Conservation (phyloP, 2,888 invertebrate species). For the Fragum fragum region DNA sequence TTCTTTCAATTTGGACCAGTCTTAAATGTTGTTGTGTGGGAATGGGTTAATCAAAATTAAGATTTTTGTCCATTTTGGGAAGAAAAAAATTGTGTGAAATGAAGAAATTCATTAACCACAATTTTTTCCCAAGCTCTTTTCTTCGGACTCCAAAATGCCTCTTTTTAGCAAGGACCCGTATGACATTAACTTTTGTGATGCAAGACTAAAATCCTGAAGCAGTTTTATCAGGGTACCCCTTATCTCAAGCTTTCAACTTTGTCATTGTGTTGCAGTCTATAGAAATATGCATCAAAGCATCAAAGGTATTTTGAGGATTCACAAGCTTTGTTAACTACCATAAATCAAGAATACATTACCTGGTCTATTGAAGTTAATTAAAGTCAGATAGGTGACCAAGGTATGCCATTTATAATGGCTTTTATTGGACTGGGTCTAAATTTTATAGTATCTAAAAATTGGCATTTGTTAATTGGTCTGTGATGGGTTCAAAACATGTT, state of each 20-base stretch:
- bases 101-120: too few relatives aligned
- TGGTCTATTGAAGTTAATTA: neutral
- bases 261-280: neutral
- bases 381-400: neutral
- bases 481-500: neutral
- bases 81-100: too few relatives aligned
- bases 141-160: too few relatives aligned
- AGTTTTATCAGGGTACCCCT: neutral
- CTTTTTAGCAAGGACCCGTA: neutral
- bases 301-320: neutral
- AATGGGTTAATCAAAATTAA: too few relatives aligned
- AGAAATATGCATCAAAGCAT: neutral
- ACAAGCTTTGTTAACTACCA: neutral
- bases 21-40: too few relatives aligned
- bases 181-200: neutral
- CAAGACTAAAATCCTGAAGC: neutral
- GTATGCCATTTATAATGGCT: neutral
- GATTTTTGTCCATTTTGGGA: too few relatives aligned
- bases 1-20: too few relatives aligned
- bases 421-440: neutral
- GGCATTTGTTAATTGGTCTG: neutral
- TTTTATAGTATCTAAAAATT: neutral
- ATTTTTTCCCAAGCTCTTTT: too few relatives aligned
- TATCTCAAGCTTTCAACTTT: neutral
- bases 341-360: conserved; percentile 1